A percentile compares a stretch with the other conserved stretches of the same genome.
These are phyloP conservation scores for Anguilla japonica DNA, from an alignment of 2,113 vertebrate genomes.

Conservation along the genomic window DNA sequence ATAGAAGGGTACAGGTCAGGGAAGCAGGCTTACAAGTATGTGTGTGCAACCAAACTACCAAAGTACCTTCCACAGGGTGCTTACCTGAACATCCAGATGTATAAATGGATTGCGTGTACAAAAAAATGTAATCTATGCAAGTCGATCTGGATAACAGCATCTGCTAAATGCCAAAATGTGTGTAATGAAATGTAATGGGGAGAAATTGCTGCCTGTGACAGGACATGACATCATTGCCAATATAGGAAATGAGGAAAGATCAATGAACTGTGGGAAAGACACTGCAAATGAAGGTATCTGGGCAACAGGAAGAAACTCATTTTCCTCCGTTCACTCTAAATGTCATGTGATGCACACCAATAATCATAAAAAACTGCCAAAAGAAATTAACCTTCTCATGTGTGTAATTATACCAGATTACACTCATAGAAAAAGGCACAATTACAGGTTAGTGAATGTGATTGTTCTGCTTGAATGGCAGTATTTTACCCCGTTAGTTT, in stretches of 20 bases:
- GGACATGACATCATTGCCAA: background rate
- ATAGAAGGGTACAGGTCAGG: no score
- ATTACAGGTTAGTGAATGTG: background rate
- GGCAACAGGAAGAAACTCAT: background rate
- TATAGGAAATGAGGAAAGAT: background rate
- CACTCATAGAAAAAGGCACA: background rate
- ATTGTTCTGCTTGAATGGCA: no score
- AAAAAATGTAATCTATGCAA: no score
- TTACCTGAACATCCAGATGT: no score
- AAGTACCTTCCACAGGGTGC: no score
- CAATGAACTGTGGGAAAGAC: background rate
- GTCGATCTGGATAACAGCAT: no score
- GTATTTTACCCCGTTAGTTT: no score
- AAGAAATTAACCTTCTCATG: background rate
- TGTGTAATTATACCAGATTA: background rate
- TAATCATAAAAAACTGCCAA: background rate
- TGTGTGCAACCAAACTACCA: no score
- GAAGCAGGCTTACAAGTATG: no score
- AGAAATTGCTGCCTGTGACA: background rate
- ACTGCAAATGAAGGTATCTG: background rate
- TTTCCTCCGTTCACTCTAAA: background rate
- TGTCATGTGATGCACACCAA: background rate
- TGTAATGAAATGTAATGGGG: no score
- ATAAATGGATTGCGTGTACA: no score
- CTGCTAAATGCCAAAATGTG: no score